Conservation (phyloP, 2,113 vertebrate species). For the Bagarius yarrelli region DNA sequence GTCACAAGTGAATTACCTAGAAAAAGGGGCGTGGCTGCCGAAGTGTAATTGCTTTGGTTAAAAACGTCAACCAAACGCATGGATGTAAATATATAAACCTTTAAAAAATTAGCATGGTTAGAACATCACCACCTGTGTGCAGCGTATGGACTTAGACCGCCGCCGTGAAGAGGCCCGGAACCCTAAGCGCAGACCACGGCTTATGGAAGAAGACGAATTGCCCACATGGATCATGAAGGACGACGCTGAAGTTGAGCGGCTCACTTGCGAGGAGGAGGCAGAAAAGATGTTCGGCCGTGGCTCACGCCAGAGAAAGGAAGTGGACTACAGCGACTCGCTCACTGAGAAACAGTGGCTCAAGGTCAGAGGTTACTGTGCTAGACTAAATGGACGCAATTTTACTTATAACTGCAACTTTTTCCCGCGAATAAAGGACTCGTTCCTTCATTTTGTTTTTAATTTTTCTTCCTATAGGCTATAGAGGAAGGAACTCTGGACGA, state of each 20-base stretch:
- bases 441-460: not conserved
- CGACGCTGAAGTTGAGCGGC: slow-evolving; percentile 89
- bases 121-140: not conserved
- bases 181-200: slow-evolving; percentile 87
- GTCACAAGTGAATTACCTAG: too few species aligned
- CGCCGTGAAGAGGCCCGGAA: slow-evolving; percentile 92
- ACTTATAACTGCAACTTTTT: too few species aligned
- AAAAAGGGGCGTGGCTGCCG: too few species aligned
- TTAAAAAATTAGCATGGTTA: not conserved
- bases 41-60: too few species aligned
- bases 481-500: slow-evolving; percentile 95
- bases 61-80: too few species aligned
- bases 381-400: not conserved
- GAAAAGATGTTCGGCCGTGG: slow-evolving; percentile 96
- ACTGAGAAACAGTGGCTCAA: slow-evolving; percentile 98
- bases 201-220: slow-evolving; percentile 96
- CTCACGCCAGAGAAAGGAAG: slow-evolving; percentile 92
- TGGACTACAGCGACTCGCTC: slow-evolving; percentile 96
- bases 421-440: not conserved
- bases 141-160: slow-evolving; percentile 97
- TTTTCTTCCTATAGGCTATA: slow-evolving; percentile 77
- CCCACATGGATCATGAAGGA: slow-evolving; percentile 95
- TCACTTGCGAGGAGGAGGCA: slow-evolving; percentile 94
- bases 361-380: slow-evolving; percentile 65
- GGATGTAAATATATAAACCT: too few species aligned